These are phyloP conservation scores for Daubentonia madagascariensis DNA, from an alignment of 2,113 vertebrate genomes.

Conservation along the genomic window DNA sequence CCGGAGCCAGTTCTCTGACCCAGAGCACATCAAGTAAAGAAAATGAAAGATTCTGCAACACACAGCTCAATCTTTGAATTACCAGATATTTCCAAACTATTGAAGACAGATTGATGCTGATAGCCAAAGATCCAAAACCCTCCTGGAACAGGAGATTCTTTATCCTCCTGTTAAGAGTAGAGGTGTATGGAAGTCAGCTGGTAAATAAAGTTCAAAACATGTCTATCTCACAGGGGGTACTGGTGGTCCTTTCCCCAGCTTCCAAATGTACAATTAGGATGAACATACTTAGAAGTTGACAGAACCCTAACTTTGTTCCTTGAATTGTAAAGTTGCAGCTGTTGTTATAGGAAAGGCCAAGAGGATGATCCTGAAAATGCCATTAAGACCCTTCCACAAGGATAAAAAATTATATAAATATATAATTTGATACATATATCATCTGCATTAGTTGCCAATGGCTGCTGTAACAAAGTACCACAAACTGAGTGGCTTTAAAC, in stretches of 20 bases:
- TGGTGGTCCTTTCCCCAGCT: background rate
- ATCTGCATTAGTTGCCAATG: background rate
- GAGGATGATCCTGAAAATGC: background rate
- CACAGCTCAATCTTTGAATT: background rate
- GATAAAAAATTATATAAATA: background rate
- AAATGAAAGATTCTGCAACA: background rate
- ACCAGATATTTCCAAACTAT: background rate
- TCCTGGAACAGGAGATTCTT: no score
- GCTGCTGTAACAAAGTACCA: background rate
- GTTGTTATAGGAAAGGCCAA: background rate
- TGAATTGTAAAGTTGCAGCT: background rate
- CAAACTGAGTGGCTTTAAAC: background rate
- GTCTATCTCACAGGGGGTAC: background rate
- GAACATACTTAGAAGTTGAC: background rate
- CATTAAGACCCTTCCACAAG: background rate
- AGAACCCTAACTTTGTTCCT: background rate
- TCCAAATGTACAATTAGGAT: background rate
- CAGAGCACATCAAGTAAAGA: background rate
- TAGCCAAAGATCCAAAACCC: background rate
- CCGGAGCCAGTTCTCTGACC: background rate
- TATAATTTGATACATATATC: background rate
- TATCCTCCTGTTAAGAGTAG: background rate
- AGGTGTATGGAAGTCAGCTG: background rate
- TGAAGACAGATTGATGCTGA: background rate
- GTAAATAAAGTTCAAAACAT: background rate